phyloP scores from a whole-genome alignment of 2,888 invertebrate species.

The Xanthostigma xanthostigma region DNA sequence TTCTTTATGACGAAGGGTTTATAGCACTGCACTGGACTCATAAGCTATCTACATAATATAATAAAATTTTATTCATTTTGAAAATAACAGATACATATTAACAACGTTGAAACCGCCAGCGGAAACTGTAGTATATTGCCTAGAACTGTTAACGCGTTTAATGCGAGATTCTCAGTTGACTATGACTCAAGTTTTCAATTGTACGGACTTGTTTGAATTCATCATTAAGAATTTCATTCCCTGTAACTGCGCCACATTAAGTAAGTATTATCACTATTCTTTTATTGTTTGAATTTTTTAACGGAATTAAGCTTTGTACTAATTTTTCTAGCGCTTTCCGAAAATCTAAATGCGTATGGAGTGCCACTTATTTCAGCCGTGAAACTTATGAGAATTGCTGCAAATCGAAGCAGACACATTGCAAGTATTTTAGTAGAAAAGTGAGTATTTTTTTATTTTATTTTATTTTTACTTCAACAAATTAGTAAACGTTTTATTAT shows the following conservation, averaged over 20 bases:
- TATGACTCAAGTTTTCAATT: constrained; percentile 44
- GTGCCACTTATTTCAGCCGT: constrained; percentile 54
- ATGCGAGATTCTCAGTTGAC: constrained; percentile 59
- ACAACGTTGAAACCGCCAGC: constrained; percentile 52
- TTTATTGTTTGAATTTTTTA: background rate
- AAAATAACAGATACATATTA: constrained; percentile 60
- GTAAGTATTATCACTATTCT: background rate
- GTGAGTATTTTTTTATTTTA: constrained; percentile 18
- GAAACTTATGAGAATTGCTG: constrained; percentile 56
- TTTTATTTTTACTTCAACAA: constrained; percentile 2
- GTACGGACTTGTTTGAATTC: constrained; percentile 45
- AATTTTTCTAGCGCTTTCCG: constrained; percentile 1
- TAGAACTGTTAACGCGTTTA: constrained; percentile 67
- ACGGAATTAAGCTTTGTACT: constrained; percentile 5
- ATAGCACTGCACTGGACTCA: too few species aligned
- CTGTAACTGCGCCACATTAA: too few species aligned
- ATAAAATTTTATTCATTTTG: constrained; percentile 2
- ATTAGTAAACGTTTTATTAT: constrained; percentile 13
- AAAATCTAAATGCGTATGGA: constrained; percentile 35
- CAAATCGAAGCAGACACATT: constrained; percentile 41
- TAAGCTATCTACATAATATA: background rate
- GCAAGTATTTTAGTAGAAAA: constrained; percentile 36
- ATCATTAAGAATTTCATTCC: constrained; percentile 46
- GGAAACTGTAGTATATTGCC: constrained; percentile 53
- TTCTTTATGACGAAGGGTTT: too few species aligned